A percentile compares a stretch with the other conserved stretches of the same genome.
phyloP scores from a whole-genome alignment of 2,888 invertebrate species.

The Philhelius pedissequus region DNA sequence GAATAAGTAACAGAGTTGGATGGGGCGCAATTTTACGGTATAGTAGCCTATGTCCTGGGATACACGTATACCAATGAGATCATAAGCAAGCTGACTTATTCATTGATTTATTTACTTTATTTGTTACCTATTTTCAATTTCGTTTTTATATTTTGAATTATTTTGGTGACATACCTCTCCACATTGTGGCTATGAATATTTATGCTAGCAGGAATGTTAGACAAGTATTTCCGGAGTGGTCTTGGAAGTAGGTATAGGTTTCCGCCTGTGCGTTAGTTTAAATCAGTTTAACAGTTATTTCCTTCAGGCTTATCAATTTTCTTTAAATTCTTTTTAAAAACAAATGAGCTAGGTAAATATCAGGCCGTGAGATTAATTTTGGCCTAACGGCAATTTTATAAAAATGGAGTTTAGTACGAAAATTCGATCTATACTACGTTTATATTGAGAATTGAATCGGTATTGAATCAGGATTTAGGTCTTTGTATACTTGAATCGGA shows the following conservation, averaged over 20 bases:
- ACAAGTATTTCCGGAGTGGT: neutral
- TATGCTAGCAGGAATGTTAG: neutral
- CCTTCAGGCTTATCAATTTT: neutral
- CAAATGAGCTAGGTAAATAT: neutral
- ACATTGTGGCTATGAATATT: neutral
- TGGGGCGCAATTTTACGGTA: slow-evolving; percentile 11
- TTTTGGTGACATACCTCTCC: neutral
- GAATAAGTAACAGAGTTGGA: neutral
- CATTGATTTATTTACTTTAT: slow-evolving; percentile 50
- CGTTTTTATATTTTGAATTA: neutral
- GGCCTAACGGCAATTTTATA: too few relatives aligned
- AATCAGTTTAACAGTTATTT: neutral
- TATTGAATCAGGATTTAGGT: too few relatives aligned
- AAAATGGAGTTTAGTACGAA: too few relatives aligned
- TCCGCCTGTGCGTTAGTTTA: neutral
- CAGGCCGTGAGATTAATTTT: neutral
- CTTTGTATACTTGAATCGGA: too few relatives aligned
- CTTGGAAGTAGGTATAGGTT: neutral
- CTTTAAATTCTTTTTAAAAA: neutral
- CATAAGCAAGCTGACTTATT: slow-evolving; percentile 30
- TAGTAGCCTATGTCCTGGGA: slow-evolving; percentile 20
- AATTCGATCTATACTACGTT: too few relatives aligned
- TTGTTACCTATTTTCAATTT: neutral
- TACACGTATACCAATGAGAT: neutral
- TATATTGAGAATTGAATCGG: too few relatives aligned